A percentile compares a stretch with the other conserved stretches of the same genome.
These are phyloP conservation scores for Prionace glauca DNA, from an alignment of 2,797 vertebrate genomes.

Conservation along the genomic window DNA sequence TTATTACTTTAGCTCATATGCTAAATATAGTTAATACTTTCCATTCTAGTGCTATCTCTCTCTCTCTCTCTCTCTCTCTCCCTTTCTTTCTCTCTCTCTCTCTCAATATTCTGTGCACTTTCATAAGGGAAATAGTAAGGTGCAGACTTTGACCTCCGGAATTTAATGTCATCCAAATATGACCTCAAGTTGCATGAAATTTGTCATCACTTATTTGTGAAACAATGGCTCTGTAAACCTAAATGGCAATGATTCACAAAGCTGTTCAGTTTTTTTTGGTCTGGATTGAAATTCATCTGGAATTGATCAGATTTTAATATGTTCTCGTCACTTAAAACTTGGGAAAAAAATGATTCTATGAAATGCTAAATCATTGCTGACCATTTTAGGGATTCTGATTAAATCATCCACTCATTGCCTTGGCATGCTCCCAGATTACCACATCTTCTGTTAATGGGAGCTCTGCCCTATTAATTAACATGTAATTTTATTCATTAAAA, in stretches of 20 bases:
- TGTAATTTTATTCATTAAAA: slow-evolving; percentile 19
- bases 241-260: not conserved
- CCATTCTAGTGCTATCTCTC: no score
- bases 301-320: not conserved
- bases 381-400: not conserved
- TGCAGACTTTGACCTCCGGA: not conserved
- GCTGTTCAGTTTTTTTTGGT: not conserved
- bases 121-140: not conserved
- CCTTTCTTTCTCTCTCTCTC: no score
- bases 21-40: no score
- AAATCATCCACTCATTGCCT: not conserved
- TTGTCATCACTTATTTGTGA: not conserved
- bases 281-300: not conserved
- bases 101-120: no score
- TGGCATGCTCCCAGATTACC: not conserved
- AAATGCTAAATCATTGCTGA: not conserved
- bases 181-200: not conserved
- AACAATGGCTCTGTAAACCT: not conserved
- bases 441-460: slow-evolving; percentile 7
- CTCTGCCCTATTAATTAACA: not conserved
- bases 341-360: not conserved
- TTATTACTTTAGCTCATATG: no score
- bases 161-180: not conserved
- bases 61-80: no score
- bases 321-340: not conserved